Percentiles rank a stretch among this genome's conserved stretches.
These are phyloP conservation scores for Chaenogobius annularis DNA, from an alignment of 2,113 vertebrate species.

Conservation along the genomic window DNA sequence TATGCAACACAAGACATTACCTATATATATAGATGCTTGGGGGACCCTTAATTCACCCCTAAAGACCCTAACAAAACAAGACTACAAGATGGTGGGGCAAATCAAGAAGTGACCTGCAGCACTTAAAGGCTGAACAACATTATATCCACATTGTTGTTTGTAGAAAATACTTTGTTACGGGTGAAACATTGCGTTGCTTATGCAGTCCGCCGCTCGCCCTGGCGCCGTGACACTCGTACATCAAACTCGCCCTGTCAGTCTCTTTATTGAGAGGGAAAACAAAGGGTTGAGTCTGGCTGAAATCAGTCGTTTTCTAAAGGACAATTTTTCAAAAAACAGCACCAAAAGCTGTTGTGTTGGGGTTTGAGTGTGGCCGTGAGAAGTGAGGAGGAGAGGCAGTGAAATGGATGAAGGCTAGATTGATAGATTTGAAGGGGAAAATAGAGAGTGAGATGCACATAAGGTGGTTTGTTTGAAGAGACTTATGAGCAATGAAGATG, in stretches of 20 bases:
- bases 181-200: conserved; percentile 97
- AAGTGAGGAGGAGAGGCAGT: conserved; percentile 81
- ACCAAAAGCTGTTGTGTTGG: conserved; percentile 93
- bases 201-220: conserved; percentile 83
- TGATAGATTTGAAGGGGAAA: conserved; percentile 82
- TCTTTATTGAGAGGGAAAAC: conserved; percentile 99
- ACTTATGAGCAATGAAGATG: conserved; percentile 56
- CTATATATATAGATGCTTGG: conserved; percentile 71
- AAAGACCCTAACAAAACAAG: conserved; percentile 82
- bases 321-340: conserved; percentile 91
- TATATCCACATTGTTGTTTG: conserved; percentile 94
- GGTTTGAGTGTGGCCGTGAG: conserved; percentile 79
- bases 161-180: conserved; percentile 87
- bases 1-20: conserved; percentile 15
- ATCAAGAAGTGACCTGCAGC: conserved; percentile 96
- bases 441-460: conserved; percentile 74
- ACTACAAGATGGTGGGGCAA: conserved; percentile 90
- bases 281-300: conserved; percentile 92
- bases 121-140: conserved; percentile 92
- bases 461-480: conserved; percentile 52
- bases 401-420: conserved; percentile 87
- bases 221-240: conserved; percentile 88
- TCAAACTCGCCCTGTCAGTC: conserved; percentile 90
- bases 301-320: conserved; percentile 92
- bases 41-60: conserved; percentile 85